Evolutionary conservation across 2,113 vertebrate species (phyloP).

Genomic region (Lutjanus erythropterus): DNA sequence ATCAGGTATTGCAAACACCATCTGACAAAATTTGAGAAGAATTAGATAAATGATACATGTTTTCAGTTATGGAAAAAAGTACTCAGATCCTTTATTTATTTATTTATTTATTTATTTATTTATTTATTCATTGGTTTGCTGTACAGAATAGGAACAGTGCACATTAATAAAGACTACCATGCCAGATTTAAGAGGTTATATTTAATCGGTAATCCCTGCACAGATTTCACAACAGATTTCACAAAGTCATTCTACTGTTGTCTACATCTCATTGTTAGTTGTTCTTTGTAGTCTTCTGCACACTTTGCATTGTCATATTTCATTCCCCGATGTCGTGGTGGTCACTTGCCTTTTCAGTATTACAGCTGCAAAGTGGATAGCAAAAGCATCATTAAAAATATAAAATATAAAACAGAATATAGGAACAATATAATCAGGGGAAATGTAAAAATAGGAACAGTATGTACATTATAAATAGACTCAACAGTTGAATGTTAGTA

Average conservation of each 20-base stretch:
- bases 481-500: no score
- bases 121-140: neutral
- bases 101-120: neutral
- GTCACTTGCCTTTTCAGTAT: no score
- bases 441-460: no score
- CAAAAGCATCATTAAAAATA: no score
- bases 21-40: neutral
- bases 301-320: neutral
- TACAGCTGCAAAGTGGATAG: no score
- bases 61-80: neutral
- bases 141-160: neutral
- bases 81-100: neutral
- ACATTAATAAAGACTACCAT: neutral
- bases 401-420: no score
- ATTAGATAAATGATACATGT: neutral
- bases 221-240: neutral
- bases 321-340: no score
- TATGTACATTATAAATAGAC: no score
- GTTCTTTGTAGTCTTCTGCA: neutral
- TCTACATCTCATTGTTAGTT: neutral
- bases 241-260: neutral
- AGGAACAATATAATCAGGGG: no score
- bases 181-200: neutral
- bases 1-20: neutral
- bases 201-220: neutral